phyloP scores from a whole-genome alignment of 2,113 vertebrate species.

The Hiodon tergisus region DNA sequence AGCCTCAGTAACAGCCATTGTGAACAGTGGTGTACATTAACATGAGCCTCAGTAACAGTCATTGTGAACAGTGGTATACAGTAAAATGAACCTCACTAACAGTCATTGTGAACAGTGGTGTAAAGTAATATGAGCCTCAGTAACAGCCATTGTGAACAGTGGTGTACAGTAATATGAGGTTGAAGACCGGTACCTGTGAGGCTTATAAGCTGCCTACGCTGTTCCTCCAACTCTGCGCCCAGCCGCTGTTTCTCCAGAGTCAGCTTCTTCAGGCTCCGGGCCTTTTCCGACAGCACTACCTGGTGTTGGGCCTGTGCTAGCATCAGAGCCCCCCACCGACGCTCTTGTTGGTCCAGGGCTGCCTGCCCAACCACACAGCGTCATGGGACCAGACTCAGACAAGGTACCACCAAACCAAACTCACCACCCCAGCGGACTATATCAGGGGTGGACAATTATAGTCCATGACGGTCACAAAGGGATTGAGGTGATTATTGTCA shows the following conservation, averaged over 20 bases:
- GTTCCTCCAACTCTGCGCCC: constrained; percentile 53
- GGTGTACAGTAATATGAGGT: background rate
- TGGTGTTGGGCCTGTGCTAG: constrained; percentile 57
- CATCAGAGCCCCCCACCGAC: constrained; percentile 56
- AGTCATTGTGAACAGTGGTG: too few relatives aligned
- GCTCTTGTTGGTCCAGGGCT: constrained; percentile 56
- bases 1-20: too few relatives aligned
- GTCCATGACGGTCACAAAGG: too few relatives aligned
- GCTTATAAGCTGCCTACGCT: constrained; percentile 45
- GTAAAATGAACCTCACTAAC: too few relatives aligned
- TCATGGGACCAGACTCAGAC: background rate
- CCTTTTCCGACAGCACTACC: constrained; percentile 53
- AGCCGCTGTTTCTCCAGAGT: constrained; percentile 64
- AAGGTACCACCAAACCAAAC: too few relatives aligned
- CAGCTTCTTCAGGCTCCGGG: constrained; percentile 51
- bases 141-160: background rate
- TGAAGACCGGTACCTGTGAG: constrained; percentile 58
- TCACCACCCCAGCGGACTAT: background rate
- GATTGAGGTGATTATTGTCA: too few relatives aligned
- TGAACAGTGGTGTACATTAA: too few relatives aligned
- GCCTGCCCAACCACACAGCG: constrained; percentile 45
- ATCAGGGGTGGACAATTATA: too few relatives aligned
- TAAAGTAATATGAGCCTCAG: background rate
- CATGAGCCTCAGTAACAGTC: too few relatives aligned
- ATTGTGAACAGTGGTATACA: too few relatives aligned